Evolutionary conservation across 2,113 vertebrate species (phyloP).

Genomic region (Pyrgilauda ruficollis): DNA sequence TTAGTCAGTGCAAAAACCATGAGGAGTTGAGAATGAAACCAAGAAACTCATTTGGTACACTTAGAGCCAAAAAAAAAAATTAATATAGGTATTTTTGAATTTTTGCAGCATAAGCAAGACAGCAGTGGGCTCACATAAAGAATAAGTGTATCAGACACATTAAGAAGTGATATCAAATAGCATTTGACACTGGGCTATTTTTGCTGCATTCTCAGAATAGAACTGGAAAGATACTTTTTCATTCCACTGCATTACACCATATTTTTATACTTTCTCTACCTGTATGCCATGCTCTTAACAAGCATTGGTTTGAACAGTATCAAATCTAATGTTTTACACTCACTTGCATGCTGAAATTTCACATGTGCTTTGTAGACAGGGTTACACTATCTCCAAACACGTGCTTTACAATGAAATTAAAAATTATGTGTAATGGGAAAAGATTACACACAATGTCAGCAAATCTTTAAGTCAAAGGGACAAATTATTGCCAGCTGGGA

Average conservation of each 20-base stretch:
- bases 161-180: conserved; percentile 28
- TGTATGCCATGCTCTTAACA: not conserved
- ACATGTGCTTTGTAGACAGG: not conserved
- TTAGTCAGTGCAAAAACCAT: not conserved
- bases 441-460: not conserved
- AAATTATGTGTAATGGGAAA: not conserved
- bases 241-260: not conserved
- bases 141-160: conserved; percentile 13
- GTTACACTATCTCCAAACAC: not conserved
- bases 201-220: conserved; percentile 17
- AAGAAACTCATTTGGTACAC: not conserved
- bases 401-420: not conserved
- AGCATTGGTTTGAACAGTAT: not conserved
- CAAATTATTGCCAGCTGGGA: not conserved
- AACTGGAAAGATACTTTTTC: not conserved
- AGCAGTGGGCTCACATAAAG: not conserved
- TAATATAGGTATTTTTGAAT: not conserved
- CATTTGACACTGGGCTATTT: conserved; percentile 57
- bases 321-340: not conserved
- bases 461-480: not conserved
- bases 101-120: conserved; percentile 4
- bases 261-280: not conserved
- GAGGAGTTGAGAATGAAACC: not conserved
- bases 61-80: not conserved
- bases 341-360: not conserved